Evolutionary conservation across 2,113 vertebrate species (phyloP), one percentile per base, ranked within the genome.

Genomic region (Pholis gunnellus): DNA sequence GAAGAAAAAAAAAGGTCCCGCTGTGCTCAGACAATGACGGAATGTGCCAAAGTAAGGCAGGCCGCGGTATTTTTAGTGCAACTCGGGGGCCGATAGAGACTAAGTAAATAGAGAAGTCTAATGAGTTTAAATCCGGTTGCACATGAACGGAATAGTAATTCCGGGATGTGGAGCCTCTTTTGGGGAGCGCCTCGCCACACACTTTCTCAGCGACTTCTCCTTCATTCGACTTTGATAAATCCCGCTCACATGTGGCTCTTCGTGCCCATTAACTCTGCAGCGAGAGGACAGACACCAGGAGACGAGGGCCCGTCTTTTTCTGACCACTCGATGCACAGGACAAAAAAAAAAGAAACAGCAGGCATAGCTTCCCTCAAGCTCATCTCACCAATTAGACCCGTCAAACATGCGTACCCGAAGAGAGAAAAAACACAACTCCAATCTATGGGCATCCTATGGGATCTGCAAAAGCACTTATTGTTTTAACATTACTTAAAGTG

Each of bases 171-270:
- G 94, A 94, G 91, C 88, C 90, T 79, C 90, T 95, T 95, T 90
- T 90, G 90, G 91, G 91, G 84, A 95, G 93, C 88, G 91, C 93
- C 88, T 95, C 89, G 89, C 93, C 91, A 93, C 92, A 94, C 95
- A 93, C 69, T 89, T 87, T 91, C 95, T 95, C 92, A 90, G 94
- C 88, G 81, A 84, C 71, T 95, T 34, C 93, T 91, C 95, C 96
- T 96, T 95, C 89, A 94, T 93, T 92, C 82, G 96, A 96, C 94
- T 77, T 96, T 94, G 94, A 95, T 88, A 91, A 15, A 94, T 92
- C 93, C 83, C 72, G 79, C 88, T 94, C 89, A 88, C 87, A 83
- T 91, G 93, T 74, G 92, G 91, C 94, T 96, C 89, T 34, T 34
- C 5, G 92, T 86, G 90, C 17, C 95, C 94, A 96, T 95, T 95